A percentile compares a stretch with the other conserved stretches of the same genome.
phyloP scores from a whole-genome alignment of 2,888 invertebrate species.

The Crepidodera aurea region DNA sequence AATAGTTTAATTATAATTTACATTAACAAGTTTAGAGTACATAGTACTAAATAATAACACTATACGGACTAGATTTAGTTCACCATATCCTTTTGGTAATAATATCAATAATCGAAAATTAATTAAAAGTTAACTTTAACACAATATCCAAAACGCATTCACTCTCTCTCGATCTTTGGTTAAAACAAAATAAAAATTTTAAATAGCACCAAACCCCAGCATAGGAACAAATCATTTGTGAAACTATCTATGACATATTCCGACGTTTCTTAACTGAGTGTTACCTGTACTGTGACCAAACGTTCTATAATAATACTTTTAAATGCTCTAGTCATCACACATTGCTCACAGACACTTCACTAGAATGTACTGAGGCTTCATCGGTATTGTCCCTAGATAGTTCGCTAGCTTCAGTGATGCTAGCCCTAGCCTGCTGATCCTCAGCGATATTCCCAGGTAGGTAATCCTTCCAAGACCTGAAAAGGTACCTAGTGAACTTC shows the following conservation, averaged over 20 bases:
- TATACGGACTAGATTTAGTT: slow-evolving; percentile 48
- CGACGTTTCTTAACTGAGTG: no score
- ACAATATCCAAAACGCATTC: slow-evolving; percentile 11
- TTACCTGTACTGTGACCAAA: no score
- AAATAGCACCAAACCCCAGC: slow-evolving; percentile 21
- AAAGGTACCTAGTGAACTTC: slow-evolving; percentile 90
- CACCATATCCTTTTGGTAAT: slow-evolving; percentile 34
- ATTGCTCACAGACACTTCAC: slow-evolving; percentile 42
- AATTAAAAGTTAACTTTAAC: slow-evolving; percentile 14
- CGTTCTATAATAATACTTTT: neutral
- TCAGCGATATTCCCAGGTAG: slow-evolving; percentile 72
- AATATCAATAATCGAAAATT: slow-evolving; percentile 25
- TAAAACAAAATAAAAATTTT: slow-evolving; percentile 18
- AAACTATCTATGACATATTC: no score
- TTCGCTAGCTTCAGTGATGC: slow-evolving; percentile 32
- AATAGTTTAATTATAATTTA: slow-evolving; percentile 42
- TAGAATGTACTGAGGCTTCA: slow-evolving; percentile 48
- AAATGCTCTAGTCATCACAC: slow-evolving; percentile 29
- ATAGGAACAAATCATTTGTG: no score
- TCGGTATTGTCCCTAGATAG: slow-evolving; percentile 39
- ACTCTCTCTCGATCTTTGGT: slow-evolving; percentile 28
- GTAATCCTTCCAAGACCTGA: slow-evolving; percentile 93
- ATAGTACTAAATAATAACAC: slow-evolving; percentile 43
- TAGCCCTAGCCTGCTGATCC: slow-evolving; percentile 44
- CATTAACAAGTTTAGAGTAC: slow-evolving; percentile 47